Base-by-base conservation (phyloP, 1,140 invertebrate genomes). In the Lasioglossum albipes region DNA sequence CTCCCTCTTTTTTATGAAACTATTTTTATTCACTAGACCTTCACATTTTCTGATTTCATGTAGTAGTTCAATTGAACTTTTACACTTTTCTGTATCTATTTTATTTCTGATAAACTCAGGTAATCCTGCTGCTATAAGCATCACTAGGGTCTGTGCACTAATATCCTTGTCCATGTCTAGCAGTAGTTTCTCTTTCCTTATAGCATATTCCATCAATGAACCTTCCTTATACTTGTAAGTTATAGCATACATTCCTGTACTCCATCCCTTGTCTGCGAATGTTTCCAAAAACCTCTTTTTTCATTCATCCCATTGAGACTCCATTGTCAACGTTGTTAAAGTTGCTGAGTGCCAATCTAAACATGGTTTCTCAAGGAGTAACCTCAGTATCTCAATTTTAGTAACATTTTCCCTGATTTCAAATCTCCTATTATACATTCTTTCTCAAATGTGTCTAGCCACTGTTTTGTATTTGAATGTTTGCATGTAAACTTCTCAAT, bases 51-150 rank as follows among this genome's bases (percentile, higher is more conserved):
- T 66, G 5, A 79, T 27, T 57, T 79, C 76, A 7, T 79, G 31
- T 12, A 79, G 10, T 42, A 79, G 10, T 16, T 2, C n/a, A 0
- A 61, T 79, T 36, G 68, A 62, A 31, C 45, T 20, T 49, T 81
- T 16, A 18, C 52, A n/a, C 6, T 76, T 16, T 9, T 78, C 72
- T 20, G n/a, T 74, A 16, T 82, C 70, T 13, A 82, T 82, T 31
- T 74, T 82, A 2, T 82, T 45, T 52, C 22, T 74, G 0, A 79
- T 64, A 64, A 69, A 75, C 9, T 64, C 65, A 45, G 78, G 78
- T 18, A 80, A 27, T 5, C 71, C 78, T 20, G 12, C 22, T 31
- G 67, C 22, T 54, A 54, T 31, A 13, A 18, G 27, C 61, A 27
- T 45, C 36, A 49, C n/a, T 5, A 45, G 41, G 2, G 45, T 49